A percentile compares a stretch with the other conserved stretches of the same genome.
Conservation (phyloP, 1,140 invertebrate species). For the Drosophila mojavensis region DNA sequence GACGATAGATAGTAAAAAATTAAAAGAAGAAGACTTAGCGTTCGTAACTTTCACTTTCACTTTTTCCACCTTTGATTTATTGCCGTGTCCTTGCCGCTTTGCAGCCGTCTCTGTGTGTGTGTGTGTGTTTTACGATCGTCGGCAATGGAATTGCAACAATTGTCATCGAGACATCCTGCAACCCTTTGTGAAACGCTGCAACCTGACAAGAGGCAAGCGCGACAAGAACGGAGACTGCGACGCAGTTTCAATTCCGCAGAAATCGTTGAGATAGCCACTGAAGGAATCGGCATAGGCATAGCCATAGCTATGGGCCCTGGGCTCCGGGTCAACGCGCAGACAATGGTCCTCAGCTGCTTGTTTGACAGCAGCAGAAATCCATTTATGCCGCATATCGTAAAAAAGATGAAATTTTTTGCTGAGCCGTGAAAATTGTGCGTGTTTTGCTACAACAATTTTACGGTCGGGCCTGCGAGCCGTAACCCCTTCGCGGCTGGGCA, state of each 20-base stretch:
- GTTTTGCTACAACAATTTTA: slow-evolving; percentile 72
- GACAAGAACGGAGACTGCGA: slow-evolving; percentile 17
- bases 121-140: slow-evolving; percentile 57
- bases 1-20: not conserved
- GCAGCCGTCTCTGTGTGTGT: slow-evolving; percentile 1
- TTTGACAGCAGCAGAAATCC: slow-evolving; percentile 76
- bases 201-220: slow-evolving; percentile 52
- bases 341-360: slow-evolving; percentile 72
- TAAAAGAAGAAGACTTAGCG: not conserved
- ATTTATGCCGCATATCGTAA: slow-evolving; percentile 80
- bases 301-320: not conserved
- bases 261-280: slow-evolving; percentile 36
- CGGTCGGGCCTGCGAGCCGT: slow-evolving; percentile 62
- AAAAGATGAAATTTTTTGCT: slow-evolving; percentile 58
- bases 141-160: slow-evolving; percentile 72
- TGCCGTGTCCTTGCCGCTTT: slow-evolving; percentile 34
- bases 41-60: slow-evolving; percentile 49
- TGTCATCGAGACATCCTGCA: slow-evolving; percentile 56
- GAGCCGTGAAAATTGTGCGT: slow-evolving; percentile 61
- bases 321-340: slow-evolving; percentile 17
- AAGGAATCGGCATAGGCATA: slow-evolving; percentile 3
- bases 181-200: slow-evolving; percentile 66
- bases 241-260: slow-evolving; percentile 60
- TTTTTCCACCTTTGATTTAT: slow-evolving; percentile 72
- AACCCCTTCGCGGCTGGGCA: slow-evolving; percentile 61